Evolutionary conservation across 1,140 invertebrate species (phyloP).

Genomic region (Macrotrachela quadricornifera): DNA sequence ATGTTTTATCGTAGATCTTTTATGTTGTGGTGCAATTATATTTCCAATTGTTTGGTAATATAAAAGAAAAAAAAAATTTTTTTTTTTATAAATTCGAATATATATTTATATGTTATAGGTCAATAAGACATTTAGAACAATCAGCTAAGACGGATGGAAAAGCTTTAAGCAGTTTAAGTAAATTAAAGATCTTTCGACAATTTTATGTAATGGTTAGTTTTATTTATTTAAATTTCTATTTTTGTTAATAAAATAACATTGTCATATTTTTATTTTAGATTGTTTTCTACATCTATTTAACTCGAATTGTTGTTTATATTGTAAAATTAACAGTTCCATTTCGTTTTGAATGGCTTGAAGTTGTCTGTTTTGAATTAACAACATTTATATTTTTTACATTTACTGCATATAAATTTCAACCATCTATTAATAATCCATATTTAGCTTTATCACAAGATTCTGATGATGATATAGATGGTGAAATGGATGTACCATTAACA

Average conservation of each 20-base stretch:
- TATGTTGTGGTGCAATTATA: conserved; percentile 88
- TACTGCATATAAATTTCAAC: conserved; percentile 88
- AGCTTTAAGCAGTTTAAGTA: conserved; percentile 74
- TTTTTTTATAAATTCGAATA: background rate
- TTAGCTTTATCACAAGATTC: conserved; percentile 51
- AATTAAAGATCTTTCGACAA: conserved; percentile 80
- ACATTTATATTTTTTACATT: conserved; percentile 86
- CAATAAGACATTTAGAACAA: conserved; percentile 76
- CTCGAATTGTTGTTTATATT: conserved; percentile 74
- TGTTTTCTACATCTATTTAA: conserved; percentile 90
- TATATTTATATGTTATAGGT: conserved; percentile 35
- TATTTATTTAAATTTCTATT: background rate
- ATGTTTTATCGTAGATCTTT: conserved; percentile 74
- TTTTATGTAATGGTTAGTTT: conserved; percentile 76
- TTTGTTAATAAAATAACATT: background rate
- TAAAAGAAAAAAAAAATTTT: background rate
- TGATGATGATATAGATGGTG: too few species aligned
- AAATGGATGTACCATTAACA: too few species aligned
- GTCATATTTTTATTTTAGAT: conserved; percentile 23
- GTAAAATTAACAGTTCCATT: conserved; percentile 79
- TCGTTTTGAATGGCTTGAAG: conserved; percentile 80
- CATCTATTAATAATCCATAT: conserved; percentile 79
- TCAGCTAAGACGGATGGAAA: conserved; percentile 86
- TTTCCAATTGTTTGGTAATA: conserved; percentile 69
- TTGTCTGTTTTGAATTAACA: conserved; percentile 75